Percentiles rank a stretch among this genome's conserved stretches.
phyloP scores from a whole-genome alignment of 2,113 vertebrate species.

The human region GRCh38 chr4:2320501-2321000 shows the following conservation, averaged over 20 bases:
- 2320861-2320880: fast-evolving
- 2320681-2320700: background rate
- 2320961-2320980: background rate
- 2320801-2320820: background rate
- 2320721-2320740: background rate
- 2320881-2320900: background rate
- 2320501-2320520: background rate
- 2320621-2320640: background rate
- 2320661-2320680: background rate
- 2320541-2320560: fast-evolving
- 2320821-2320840: no score
- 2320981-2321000: background rate
- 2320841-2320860: background rate
- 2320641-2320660: background rate
- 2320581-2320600: background rate
- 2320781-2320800: no score
- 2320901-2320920: background rate
- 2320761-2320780: background rate
- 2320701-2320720: background rate
- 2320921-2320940: background rate
- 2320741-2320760: background rate
- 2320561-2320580: background rate
- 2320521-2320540: background rate
- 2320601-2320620: background rate
- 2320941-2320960: background rate